phyloP scores from a whole-genome alignment of 2,888 invertebrate species.

The Ctenicera cuprea region DNA sequence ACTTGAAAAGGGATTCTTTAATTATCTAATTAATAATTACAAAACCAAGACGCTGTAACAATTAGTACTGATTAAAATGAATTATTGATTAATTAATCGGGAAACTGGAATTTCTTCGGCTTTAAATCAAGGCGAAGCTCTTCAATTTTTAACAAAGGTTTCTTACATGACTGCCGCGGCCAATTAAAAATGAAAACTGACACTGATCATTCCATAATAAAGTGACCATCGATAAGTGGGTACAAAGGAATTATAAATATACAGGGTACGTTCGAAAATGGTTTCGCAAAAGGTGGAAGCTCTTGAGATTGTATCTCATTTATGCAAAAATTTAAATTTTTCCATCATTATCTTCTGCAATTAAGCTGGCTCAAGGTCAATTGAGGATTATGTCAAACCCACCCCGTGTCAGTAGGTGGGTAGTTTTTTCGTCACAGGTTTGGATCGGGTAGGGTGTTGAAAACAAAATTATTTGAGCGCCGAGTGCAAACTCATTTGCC shows the following conservation, averaged over 20 bases:
- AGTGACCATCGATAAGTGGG: not conserved
- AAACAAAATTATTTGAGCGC: too few relatives aligned
- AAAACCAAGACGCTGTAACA: not conserved
- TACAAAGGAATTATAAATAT: not conserved
- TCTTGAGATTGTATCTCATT: too few relatives aligned
- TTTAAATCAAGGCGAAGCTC: not conserved
- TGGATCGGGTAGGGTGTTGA: too few relatives aligned
- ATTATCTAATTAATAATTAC: constrained; percentile 25
- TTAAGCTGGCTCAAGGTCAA: too few relatives aligned
- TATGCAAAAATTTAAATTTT: too few relatives aligned
- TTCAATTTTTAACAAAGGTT: constrained; percentile 6
- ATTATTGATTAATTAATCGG: constrained; percentile 17
- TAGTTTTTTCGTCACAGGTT: too few relatives aligned
- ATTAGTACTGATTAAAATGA: constrained; percentile 16
- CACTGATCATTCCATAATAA: constrained; percentile 2
- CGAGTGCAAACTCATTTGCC: too few relatives aligned
- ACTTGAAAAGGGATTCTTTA: constrained; percentile 6
- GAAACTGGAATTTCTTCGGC: not conserved
- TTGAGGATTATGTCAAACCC: too few relatives aligned
- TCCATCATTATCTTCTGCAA: too few relatives aligned
- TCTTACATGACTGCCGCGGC: not conserved
- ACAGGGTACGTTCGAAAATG: too few relatives aligned
- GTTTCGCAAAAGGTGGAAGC: too few relatives aligned
- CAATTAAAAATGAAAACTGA: constrained; percentile 12
- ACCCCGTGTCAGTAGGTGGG: too few relatives aligned